Evolutionary conservation across 2,888 invertebrate species (phyloP).

Genomic region (Esperia sulphurella): DNA sequence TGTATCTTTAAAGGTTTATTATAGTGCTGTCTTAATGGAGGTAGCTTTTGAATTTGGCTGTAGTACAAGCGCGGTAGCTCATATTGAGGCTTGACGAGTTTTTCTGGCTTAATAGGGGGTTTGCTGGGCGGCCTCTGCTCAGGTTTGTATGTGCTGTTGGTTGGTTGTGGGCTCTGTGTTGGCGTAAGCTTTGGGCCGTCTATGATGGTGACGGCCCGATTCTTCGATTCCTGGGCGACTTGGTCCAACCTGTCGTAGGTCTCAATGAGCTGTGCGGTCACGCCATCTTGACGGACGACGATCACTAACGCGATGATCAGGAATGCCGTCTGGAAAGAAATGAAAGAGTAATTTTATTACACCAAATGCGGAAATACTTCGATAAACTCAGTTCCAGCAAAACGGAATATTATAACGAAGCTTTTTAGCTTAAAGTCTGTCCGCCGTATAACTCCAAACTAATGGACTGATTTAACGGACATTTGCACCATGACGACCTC

Average conservation of each 20-base stretch:
- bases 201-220: slow-evolving; percentile 49
- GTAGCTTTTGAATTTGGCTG: slow-evolving; percentile 36
- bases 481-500: too few relatives aligned
- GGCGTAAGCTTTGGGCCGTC: slow-evolving; percentile 48
- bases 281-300: slow-evolving; percentile 62
- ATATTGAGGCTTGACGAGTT: slow-evolving; percentile 34
- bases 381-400: too few relatives aligned
- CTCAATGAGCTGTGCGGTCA: slow-evolving; percentile 40
- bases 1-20: slow-evolving; percentile 41
- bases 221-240: slow-evolving; percentile 59
- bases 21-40: slow-evolving; percentile 41
- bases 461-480: too few relatives aligned
- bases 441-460: too few relatives aligned
- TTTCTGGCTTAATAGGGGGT: slow-evolving; percentile 52
- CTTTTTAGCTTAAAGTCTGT: too few relatives aligned
- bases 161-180: slow-evolving; percentile 21
- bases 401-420: too few relatives aligned
- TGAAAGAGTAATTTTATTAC: slow-evolving; percentile 11
- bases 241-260: slow-evolving; percentile 45
- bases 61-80: slow-evolving; percentile 43
- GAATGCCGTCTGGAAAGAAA: slow-evolving; percentile 64
- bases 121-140: slow-evolving; percentile 55
- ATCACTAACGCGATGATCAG: slow-evolving; percentile 70
- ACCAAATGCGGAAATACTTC: not conserved
- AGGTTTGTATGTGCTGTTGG: slow-evolving; percentile 38